Base-by-base conservation (phyloP, 2,113 vertebrate genomes). In the Prunella fulvescens region DNA sequence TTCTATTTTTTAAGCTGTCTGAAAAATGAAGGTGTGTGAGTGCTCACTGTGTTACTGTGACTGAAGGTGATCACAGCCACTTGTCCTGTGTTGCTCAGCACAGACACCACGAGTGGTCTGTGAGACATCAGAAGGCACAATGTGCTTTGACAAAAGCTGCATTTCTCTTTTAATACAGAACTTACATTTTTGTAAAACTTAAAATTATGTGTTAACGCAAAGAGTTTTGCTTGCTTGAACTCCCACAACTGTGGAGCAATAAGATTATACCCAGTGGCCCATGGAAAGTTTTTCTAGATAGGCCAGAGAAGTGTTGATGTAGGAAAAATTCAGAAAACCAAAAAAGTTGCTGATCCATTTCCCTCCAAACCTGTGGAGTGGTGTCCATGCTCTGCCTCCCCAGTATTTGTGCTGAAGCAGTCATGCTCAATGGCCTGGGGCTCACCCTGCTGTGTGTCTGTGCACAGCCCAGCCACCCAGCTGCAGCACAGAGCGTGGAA, bases 401-500 rank as follows among this genome's bases (percentile, higher is more conserved):
- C 51, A 42, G 19, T 15, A 24, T 37, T 22, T 22, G 10, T 53
- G 67, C 53, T 81, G 64, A 53, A 86, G 54, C 17, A 60, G 42
- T 50, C 19, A 6, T n/a, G 50, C 31, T 40, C 0, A 0, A 6
- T 4, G 8, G 22, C 69, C 60, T 53, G 60, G 61, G 37, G 28
- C 13, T 73, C 17, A 23, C 29, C 3, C 35, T 82, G 87, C 58
- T 10, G 0, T 8, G 20, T 61, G 26, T 56, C 45, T 60, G 0
- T 13, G 33, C 6, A 1, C 40, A 60, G 54, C 28, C 33, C 11
- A 7, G 33, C 4, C 1, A 1, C 9, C n/a, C 58, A 39, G 6
- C 33, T 47, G 37, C 39, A 5, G 8, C 12, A 14, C 4, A 40
- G 24, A 85, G 18, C 0, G 0, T 22, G 39, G 19, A 66, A 66